Conservation (phyloP, 2,888 invertebrate genomes). For the Eupithecia subumbrata region DNA sequence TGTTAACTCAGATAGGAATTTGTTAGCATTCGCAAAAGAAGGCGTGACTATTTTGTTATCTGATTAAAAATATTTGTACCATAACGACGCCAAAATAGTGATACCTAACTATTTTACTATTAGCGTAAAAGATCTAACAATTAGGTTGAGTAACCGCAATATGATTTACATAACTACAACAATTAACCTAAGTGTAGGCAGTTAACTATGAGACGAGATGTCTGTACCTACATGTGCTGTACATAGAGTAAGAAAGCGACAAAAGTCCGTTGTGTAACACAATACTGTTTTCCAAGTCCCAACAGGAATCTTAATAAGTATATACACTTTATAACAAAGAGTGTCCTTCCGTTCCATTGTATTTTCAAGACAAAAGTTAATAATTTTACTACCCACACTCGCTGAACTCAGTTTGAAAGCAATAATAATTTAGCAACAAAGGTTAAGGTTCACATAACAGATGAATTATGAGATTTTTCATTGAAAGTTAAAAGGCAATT, state of each 20-base stretch:
- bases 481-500: constrained; percentile 34
- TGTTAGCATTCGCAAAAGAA: not conserved
- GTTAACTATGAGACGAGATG: not conserved
- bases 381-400: constrained; percentile 52
- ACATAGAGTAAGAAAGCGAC: constrained; percentile 36
- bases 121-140: not conserved
- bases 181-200: not conserved
- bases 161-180: constrained; percentile 20
- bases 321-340: constrained; percentile 43
- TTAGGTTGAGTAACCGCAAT: constrained; percentile 13
- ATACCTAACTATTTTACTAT: not conserved
- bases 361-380: constrained; percentile 43
- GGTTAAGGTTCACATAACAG: constrained; percentile 36
- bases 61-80: not conserved
- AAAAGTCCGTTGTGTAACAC: constrained; percentile 50
- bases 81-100: not conserved
- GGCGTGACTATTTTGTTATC: constrained; percentile 1
- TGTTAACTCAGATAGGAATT: constrained; percentile 19
- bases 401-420: constrained; percentile 45
- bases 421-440: constrained; percentile 38
- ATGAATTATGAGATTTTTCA: constrained; percentile 31
- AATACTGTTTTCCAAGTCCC: constrained; percentile 40
- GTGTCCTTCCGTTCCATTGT: constrained; percentile 50
- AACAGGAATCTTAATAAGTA: constrained; percentile 29
- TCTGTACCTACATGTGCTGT: not conserved